Base-by-base conservation (phyloP, 1,140 invertebrate genomes). In the Ips nitidus region DNA sequence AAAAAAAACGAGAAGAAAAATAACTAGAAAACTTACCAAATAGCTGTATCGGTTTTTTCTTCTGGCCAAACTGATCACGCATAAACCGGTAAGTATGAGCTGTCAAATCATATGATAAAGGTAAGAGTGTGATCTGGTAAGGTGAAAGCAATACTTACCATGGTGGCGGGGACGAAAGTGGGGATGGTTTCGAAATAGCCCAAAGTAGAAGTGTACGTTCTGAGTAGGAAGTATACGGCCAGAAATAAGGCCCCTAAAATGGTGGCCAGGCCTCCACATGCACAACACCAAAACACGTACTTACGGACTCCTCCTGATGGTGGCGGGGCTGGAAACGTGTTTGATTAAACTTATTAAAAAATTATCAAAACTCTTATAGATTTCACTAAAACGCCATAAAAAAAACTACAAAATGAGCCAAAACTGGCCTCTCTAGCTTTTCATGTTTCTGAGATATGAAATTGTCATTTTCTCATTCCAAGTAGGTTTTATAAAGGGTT, bases 161-260 rank as follows among this genome's bases (percentile, higher is more conserved):
- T 87, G 42, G 89, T 86, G 63, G 91, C 90, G 43, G 91, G 91
- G 70, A 93, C 89, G 80, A 92, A 93, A 42, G 90, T 91, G 52
- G 91, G 91, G 53, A 93, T 89, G n/a, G 91, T 92, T 81, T 93
- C 91, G 78, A 93, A 92, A 75, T 91, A 90, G 41, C 90, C 88
- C 69, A 93, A 83, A 8, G 90, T 92, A 2, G 90, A 89, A 41
- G 91, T 93, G 78, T 92, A 91, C 37, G 89, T 89, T 68, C 90
- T 85, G 3, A 93, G 83, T 47, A 92, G 83, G 71, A 90, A 89
- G 77, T 92, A 91, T 50, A 93, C 89, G 43, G 88, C 86, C 52
- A 92, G 81, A 78, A 92, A 92, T 67, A 92, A 83, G 47, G 88
- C 86, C 41, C 91, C 91, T 57, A 92, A 82, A 38, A 91, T 84